Evolutionary conservation across 2,797 vertebrate species (phyloP).

Genomic region (Lutjanus argentimaculatus): DNA sequence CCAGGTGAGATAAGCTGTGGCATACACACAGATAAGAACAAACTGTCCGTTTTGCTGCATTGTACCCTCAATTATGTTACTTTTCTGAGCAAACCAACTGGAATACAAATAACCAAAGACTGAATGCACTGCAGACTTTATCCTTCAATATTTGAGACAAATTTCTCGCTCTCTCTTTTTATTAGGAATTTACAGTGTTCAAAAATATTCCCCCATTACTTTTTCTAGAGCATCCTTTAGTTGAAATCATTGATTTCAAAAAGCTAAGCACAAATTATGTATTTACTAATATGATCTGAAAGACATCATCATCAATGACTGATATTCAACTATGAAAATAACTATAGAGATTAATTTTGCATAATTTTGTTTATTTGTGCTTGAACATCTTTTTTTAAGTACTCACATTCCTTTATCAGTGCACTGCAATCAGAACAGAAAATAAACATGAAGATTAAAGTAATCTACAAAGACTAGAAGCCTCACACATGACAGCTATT

Average conservation of each 20-base stretch:
- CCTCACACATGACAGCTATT: neutral
- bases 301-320: neutral
- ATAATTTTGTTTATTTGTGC: neutral
- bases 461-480: neutral
- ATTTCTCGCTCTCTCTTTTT: neutral
- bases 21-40: slow-evolving; percentile 42
- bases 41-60: slow-evolving; percentile 32
- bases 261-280: neutral
- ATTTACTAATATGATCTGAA: neutral
- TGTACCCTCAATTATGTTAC: slow-evolving; percentile 31
- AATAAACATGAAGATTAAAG: neutral
- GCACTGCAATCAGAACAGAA: neutral
- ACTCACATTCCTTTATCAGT: neutral
- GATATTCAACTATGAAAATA: neutral
- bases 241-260: neutral
- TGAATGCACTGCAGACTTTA: neutral
- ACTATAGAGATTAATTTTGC: too few relatives aligned
- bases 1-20: slow-evolving; percentile 41
- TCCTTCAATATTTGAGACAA: neutral
- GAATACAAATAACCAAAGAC: slow-evolving; percentile 24
- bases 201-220: neutral
- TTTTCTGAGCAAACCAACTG: slow-evolving; percentile 22
- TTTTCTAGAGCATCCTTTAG: neutral
- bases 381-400: neutral
- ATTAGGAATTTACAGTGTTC: neutral